Percentiles rank a stretch among this genome's conserved stretches.
Conservation (phyloP, 2,113 vertebrate genomes). For the Motacilla alba region DNA sequence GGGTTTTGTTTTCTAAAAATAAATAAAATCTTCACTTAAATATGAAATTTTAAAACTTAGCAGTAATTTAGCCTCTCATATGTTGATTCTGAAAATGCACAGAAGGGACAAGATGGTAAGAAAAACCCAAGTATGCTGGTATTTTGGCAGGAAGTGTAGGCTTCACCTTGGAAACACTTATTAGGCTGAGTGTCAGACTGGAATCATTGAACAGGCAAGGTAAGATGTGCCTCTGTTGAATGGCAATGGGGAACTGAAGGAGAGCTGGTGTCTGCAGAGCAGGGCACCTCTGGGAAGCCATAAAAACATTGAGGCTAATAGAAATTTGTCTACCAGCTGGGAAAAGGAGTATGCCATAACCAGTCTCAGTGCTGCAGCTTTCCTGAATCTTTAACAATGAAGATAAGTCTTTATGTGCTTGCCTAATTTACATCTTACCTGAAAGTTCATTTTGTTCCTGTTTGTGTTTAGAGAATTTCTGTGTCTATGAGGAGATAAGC, state of each 20-base stretch:
- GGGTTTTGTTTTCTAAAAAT: not conserved
- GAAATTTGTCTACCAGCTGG: not conserved
- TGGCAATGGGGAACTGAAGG: not conserved
- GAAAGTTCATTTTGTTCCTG: not conserved
- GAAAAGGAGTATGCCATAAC: not conserved
- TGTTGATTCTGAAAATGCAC: not conserved
- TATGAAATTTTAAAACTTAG: not conserved
- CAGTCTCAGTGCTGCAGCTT: not conserved
- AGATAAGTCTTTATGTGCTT: not conserved
- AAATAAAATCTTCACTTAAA: not conserved
- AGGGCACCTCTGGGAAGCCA: not conserved
- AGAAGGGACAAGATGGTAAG: not conserved
- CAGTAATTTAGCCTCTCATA: not conserved
- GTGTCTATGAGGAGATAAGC: not conserved
- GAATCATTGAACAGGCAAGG: not conserved
- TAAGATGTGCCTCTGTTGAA: not conserved
- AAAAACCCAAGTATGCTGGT: not conserved
- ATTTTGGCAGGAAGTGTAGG: not conserved
- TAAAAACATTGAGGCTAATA: not conserved
- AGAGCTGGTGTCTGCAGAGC: not conserved
- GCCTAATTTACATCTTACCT: not conserved
- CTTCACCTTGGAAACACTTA: not conserved
- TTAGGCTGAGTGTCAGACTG: not conserved
- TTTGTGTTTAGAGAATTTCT: not conserved
- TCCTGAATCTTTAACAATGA: not conserved